These are phyloP conservation scores for Tachysurus fulvidraco DNA, from an alignment of 2,113 vertebrate genomes.

Conservation along the genomic window DNA sequence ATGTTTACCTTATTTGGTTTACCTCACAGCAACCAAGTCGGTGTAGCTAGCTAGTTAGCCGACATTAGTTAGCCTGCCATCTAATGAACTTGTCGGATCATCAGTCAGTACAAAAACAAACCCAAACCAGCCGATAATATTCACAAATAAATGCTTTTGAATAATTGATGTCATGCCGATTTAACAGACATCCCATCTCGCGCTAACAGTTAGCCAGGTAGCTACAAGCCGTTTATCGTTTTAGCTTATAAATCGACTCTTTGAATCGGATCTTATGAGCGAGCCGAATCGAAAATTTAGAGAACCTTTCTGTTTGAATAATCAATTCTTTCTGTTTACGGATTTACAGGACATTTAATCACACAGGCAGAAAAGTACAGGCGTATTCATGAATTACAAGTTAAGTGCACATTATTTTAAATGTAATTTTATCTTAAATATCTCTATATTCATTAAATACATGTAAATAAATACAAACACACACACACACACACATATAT, in stretches of 20 bases:
- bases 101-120: background rate
- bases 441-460: no score
- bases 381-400: no score
- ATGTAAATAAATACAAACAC: no score
- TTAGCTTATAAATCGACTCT: background rate
- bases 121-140: background rate
- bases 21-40: background rate
- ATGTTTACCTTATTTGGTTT: background rate
- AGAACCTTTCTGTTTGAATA: no score
- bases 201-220: slow-evolving; percentile 20
- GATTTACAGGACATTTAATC: no score
- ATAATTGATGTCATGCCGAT: background rate
- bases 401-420: no score
- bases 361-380: no score
- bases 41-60: background rate
- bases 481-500: no score
- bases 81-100: background rate
- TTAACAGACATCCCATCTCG: background rate
- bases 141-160: background rate
- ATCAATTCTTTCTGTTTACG: no score
- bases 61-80: background rate
- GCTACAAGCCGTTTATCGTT: background rate
- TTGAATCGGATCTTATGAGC: background rate
- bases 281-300: background rate
- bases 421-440: no score